Conservation (phyloP, 2,113 vertebrate species). For the Peromyscus maniculatus region DNA sequence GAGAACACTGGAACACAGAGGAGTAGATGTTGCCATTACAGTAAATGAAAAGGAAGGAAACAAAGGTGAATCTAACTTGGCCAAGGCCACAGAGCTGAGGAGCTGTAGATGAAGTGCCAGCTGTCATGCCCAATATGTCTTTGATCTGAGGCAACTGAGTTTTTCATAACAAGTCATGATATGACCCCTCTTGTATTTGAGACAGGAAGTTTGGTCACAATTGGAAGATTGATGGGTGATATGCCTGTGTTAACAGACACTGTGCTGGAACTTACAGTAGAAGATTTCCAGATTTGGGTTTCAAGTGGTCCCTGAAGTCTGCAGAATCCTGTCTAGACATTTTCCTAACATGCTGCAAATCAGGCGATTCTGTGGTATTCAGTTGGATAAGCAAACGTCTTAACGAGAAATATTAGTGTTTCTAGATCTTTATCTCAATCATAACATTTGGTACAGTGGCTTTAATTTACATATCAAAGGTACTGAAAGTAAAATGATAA, state of each 20-base stretch:
- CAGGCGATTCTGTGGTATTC: slow-evolving; percentile 42
- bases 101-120: not conserved
- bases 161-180: not conserved
- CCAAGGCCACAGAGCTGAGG: not conserved
- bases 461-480: slow-evolving; percentile 73
- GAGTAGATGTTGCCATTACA: not conserved
- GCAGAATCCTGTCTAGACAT: not conserved
- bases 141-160: not conserved
- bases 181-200: slow-evolving; percentile 29
- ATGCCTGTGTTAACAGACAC: not conserved
- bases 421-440: slow-evolving; percentile 74
- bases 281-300: not conserved
- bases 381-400: slow-evolving; percentile 66
- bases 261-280: not conserved
- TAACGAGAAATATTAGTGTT: slow-evolving; percentile 77
- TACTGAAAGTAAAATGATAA: slow-evolving; percentile 72
- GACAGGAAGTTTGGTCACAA: slow-evolving; percentile 2
- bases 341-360: not conserved
- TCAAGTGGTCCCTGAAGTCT: slow-evolving; percentile 25
- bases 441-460: slow-evolving; percentile 70
- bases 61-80: not conserved
- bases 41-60: not conserved
- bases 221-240: not conserved
- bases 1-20: no score
- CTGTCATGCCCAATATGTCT: not conserved